Conservation (phyloP, 1,140 invertebrate genomes). For the Periplaneta americana region DNA sequence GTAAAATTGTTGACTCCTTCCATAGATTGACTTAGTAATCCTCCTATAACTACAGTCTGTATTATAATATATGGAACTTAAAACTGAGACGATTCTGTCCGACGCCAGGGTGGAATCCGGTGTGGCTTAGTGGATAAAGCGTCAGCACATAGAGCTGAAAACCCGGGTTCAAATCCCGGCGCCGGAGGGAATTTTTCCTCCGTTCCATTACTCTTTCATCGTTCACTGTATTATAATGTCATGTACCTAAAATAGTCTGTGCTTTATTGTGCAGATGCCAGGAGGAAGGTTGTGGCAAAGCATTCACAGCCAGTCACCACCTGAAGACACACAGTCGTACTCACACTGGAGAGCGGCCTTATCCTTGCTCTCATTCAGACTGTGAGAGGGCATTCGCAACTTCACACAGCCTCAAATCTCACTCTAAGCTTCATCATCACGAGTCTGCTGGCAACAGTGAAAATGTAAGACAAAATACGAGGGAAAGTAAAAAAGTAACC, state of each 20-base stretch:
- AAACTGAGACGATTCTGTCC: too few relatives aligned
- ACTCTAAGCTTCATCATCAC: slow-evolving; percentile 65
- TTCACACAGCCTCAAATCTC: slow-evolving; percentile 73
- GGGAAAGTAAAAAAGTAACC: too few relatives aligned
- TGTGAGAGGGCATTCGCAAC: slow-evolving; percentile 77
- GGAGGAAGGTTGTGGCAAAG: slow-evolving; percentile 79
- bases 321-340: slow-evolving; percentile 78
- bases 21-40: too few relatives aligned
- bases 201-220: neutral
- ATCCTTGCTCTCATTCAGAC: slow-evolving; percentile 62
- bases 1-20: too few relatives aligned
- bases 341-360: slow-evolving; percentile 72
- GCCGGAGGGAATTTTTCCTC: too few relatives aligned
- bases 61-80: neutral
- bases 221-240: neutral
- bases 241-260: neutral
- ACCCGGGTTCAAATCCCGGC: too few relatives aligned
- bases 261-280: slow-evolving; percentile 54
- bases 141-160: too few relatives aligned
- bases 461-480: too few relatives aligned
- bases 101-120: too few relatives aligned
- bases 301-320: slow-evolving; percentile 91
- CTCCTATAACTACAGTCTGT: too few relatives aligned
- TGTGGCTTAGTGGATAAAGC: too few relatives aligned
- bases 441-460: slow-evolving; percentile 18